These are phyloP conservation scores for Climacteris rufus DNA, from an alignment of 2,113 vertebrate species.

Conservation along the genomic window DNA sequence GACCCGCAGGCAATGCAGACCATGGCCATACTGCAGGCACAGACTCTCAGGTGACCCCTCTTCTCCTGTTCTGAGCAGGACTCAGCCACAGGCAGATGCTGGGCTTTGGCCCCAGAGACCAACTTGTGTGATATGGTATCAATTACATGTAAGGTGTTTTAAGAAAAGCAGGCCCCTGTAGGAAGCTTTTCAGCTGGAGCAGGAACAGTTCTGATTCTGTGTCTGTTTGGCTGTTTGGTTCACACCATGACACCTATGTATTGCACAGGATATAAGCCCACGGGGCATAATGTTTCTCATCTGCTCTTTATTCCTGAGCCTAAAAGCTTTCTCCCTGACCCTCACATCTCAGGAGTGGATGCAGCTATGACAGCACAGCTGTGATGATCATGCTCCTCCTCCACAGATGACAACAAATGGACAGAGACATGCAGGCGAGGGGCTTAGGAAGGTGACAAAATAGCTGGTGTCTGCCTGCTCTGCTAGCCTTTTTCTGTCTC, in stretches of 20 bases:
- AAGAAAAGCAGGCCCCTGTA: not conserved
- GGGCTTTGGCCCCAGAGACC: not conserved
- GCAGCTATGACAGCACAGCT: not conserved
- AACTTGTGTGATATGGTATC: not conserved
- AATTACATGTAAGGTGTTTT: not conserved
- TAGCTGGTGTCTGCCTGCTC: not conserved
- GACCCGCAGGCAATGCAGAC: not conserved
- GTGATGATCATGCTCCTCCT: not conserved
- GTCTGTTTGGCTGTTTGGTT: not conserved
- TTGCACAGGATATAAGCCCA: not conserved
- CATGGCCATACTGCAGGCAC: not conserved
- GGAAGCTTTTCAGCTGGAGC: not conserved
- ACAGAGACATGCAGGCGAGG: not conserved
- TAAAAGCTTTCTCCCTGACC: not conserved
- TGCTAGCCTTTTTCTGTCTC: not conserved
- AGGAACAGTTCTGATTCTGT: not conserved
- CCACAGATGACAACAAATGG: not conserved
- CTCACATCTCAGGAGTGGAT: not conserved
- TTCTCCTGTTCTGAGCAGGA: not conserved
- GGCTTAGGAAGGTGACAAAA: not conserved
- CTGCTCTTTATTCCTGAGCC: not conserved
- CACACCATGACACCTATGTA: not conserved
- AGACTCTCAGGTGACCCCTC: not conserved
- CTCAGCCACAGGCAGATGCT: not conserved
- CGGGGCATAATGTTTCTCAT: not conserved